Base-by-base conservation (phyloP, 2,797 vertebrate genomes). In the Parotocinclus haroldoi region DNA sequence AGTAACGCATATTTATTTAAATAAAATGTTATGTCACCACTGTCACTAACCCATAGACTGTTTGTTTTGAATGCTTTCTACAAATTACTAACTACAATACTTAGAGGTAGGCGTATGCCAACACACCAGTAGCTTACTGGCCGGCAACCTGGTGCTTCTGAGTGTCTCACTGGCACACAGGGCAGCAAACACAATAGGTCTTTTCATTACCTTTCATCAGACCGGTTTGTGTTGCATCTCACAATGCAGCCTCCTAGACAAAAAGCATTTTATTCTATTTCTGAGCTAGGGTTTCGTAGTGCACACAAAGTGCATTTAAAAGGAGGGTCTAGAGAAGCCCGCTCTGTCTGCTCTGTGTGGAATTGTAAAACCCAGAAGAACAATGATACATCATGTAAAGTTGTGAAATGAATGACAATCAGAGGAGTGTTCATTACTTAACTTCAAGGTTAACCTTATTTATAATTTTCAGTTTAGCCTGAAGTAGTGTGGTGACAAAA, bases 171-270 rank as follows among this genome's bases (percentile, higher is more conserved):
- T 68, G 45, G 14, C 63, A 58, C 57, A 27, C 27, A 1, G 38
- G 45, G 19, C 49, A 37, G 44, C 45, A 19, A 39, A 77, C 67
- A 81, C 79, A 83, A 80, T 67, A 68, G 68, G 63, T n/a, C 62
- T 68, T 79, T 79, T 81, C 71, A 80, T 79, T 68, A 52, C 64
- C 39, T 53, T 65, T 65, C 63, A 70, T 63, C 60, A 65, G 44
- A 68, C 63, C 52, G 65, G 63, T 36, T 76, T 58, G 58, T 67
- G 69, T 64, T 73, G 59, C 74, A 73, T 50, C 79, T 48, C 7
- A 38, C 50, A 62, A 63, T 62, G 42, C 59, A n/a, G 39, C 38
- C 60, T 17, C 56, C 52, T 46, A 59, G 39, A 62, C n/a, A 64
- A 69, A 55, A 71, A 17, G 1, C 10, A 27, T 27, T 27, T 13